Conservation (phyloP, 2,888 invertebrate species). For the Perizoma affinitatum region DNA sequence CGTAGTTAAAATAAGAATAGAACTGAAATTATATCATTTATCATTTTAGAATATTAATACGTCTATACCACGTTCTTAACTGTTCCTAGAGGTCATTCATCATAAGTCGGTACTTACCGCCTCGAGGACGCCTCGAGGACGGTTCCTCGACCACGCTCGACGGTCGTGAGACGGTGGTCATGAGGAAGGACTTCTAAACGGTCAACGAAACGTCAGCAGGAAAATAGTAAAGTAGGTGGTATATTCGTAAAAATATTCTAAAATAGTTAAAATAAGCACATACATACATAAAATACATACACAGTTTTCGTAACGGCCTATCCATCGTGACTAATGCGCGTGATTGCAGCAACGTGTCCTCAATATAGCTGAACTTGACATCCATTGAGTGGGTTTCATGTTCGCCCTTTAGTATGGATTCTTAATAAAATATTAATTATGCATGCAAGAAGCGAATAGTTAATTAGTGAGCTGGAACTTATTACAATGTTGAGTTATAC, state of each 20-base stretch:
- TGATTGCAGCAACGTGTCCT: constrained; percentile 59
- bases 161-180: no score
- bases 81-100: no score
- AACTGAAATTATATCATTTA: no score
- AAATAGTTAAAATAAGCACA: constrained; percentile 8
- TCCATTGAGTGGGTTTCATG: constrained; percentile 51
- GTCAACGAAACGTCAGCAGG: not conserved
- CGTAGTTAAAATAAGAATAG: no score
- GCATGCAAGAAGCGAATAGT: constrained; percentile 4
- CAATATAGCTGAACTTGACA: constrained; percentile 73
- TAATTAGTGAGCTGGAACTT: not conserved
- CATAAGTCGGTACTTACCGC: no score
- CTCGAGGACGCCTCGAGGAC: no score
- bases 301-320: constrained; percentile 27
- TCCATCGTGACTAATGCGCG: constrained; percentile 56
- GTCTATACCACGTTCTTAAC: no score
- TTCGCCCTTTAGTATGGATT: constrained; percentile 34
- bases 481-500: not conserved
- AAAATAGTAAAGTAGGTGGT: constrained; percentile 7
- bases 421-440: constrained; percentile 16
- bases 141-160: no score
- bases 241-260: constrained; percentile 17
- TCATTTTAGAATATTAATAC: no score
- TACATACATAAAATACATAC: constrained; percentile 8
- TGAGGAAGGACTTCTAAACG: not conserved